A percentile compares a stretch with the other conserved stretches of the same genome.
Evolutionary conservation across 2,113 vertebrate genomes (phyloP).

Genomic region (Melanerpes aurifrons): DNA sequence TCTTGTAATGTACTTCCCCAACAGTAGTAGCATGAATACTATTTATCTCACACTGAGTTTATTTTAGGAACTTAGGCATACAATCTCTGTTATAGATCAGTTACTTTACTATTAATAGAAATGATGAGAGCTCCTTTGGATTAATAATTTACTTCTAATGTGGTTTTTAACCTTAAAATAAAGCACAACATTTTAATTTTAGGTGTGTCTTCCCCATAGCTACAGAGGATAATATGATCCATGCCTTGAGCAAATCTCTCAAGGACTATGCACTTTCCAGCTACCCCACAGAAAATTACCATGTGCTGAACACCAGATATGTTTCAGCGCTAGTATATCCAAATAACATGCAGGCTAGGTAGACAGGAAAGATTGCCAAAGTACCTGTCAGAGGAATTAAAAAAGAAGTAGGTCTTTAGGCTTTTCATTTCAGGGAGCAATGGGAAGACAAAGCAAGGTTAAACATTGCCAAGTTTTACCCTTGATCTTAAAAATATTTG

Average conservation of each 20-base stretch:
- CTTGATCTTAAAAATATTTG: background rate
- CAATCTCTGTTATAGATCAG: slow-evolving; percentile 23
- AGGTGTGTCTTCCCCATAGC: background rate
- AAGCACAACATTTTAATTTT: slow-evolving; percentile 6
- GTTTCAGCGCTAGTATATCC: background rate
- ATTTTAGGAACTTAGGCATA: slow-evolving; percentile 28
- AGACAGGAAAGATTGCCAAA: background rate
- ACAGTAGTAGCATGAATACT: background rate
- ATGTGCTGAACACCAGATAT: background rate
- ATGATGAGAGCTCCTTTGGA: background rate
- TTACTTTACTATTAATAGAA: slow-evolving; percentile 62
- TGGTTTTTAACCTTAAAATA: slow-evolving; percentile 58
- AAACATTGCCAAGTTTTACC: background rate
- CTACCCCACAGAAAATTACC: background rate
- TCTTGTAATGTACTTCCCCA: background rate
- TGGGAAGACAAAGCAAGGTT: background rate
- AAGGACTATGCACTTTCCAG: background rate
- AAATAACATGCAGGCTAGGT: background rate
- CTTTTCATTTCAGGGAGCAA: background rate
- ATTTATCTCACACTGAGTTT: background rate
- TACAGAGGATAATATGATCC: background rate
- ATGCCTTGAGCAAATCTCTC: slow-evolving; percentile 27
- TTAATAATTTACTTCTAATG: slow-evolving; percentile 60
- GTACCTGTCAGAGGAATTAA: background rate
- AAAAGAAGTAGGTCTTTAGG: background rate